phyloP scores from a whole-genome alignment of 2,888 invertebrate genomes.

The Drosophila monieri region DNA sequence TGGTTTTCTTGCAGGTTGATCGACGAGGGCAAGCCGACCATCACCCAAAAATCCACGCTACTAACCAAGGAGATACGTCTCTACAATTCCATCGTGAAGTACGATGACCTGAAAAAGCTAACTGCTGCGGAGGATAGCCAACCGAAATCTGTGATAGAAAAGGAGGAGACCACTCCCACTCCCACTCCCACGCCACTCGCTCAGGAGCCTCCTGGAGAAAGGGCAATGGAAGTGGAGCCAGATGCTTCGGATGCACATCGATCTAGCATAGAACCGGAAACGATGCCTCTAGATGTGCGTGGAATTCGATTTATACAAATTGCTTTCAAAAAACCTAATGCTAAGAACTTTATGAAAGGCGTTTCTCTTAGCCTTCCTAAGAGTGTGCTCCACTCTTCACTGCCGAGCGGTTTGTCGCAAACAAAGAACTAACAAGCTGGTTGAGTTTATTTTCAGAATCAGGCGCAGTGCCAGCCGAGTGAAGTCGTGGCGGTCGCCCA shows the following conservation, averaged over 20 bases:
- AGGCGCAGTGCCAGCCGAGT: constrained; percentile 3
- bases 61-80: constrained; percentile 80
- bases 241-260: neutral
- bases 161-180: neutral
- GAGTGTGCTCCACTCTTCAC: constrained; percentile 18
- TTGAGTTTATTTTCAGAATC: constrained; percentile 72
- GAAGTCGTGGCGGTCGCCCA: neutral
- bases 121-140: neutral
- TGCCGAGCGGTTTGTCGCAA: constrained; percentile 19
- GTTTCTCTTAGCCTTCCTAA: constrained; percentile 16
- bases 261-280: neutral
- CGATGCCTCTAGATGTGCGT: constrained; percentile 66
- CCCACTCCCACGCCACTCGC: neutral
- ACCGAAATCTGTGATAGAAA: constrained; percentile 22
- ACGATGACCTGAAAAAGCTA: constrained; percentile 52
- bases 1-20: constrained; percentile 69
- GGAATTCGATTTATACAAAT: constrained; percentile 66
- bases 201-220: neutral
- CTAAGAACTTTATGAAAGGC: constrained; percentile 49
- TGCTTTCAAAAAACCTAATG: constrained; percentile 48
- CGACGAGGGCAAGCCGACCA: constrained; percentile 73
- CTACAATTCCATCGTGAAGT: constrained; percentile 76
- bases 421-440: constrained; percentile 58
- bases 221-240: neutral
- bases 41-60: constrained; percentile 71